Conservation (phyloP, 2,797 vertebrate species). For the Epinephelus awoara region DNA sequence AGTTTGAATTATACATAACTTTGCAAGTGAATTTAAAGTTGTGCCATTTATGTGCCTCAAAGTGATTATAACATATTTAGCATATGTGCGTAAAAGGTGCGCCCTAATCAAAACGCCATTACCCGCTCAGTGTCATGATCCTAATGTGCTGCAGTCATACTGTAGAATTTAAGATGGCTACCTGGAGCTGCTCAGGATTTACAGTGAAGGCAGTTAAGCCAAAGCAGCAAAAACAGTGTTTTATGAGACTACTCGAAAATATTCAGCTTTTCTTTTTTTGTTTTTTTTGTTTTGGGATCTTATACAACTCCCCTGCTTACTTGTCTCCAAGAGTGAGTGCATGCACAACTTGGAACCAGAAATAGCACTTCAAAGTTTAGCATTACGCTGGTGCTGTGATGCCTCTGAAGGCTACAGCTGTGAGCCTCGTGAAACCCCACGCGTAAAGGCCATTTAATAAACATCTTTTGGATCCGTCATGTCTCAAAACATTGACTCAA, state of each 20-base stretch:
- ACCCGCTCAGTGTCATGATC: slow-evolving; percentile 29
- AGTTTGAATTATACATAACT: slow-evolving; percentile 5
- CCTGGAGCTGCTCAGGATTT: slow-evolving; percentile 55
- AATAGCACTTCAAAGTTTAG: slow-evolving; percentile 77
- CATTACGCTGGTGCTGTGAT: slow-evolving; percentile 72
- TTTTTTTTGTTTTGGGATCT: slow-evolving; percentile 41
- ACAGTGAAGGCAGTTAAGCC: slow-evolving; percentile 33
- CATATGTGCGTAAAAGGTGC: slow-evolving; percentile 22
- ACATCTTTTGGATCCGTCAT: slow-evolving; percentile 75
- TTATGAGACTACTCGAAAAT: slow-evolving; percentile 50
- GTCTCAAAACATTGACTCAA: slow-evolving; percentile 80
- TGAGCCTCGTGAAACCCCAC: slow-evolving; percentile 64
- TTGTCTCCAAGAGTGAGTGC: slow-evolving; percentile 57
- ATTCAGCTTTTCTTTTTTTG: slow-evolving; percentile 29
- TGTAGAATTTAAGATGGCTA: slow-evolving; percentile 53
- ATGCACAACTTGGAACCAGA: slow-evolving; percentile 71
- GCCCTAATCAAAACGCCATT: slow-evolving; percentile 36
- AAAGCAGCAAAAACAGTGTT: slow-evolving; percentile 35
- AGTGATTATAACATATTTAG: slow-evolving; percentile 3
- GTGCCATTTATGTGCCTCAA: background rate
- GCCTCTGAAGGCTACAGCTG: slow-evolving; percentile 75
- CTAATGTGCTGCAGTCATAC: slow-evolving; percentile 22
- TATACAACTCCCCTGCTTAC: slow-evolving; percentile 47
- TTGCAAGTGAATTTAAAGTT: slow-evolving; percentile 9
- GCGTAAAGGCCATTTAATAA: slow-evolving; percentile 78